Evolutionary conservation across 1,140 invertebrate genomes (phyloP).

Genomic region (Drosophila fuyamai): DNA sequence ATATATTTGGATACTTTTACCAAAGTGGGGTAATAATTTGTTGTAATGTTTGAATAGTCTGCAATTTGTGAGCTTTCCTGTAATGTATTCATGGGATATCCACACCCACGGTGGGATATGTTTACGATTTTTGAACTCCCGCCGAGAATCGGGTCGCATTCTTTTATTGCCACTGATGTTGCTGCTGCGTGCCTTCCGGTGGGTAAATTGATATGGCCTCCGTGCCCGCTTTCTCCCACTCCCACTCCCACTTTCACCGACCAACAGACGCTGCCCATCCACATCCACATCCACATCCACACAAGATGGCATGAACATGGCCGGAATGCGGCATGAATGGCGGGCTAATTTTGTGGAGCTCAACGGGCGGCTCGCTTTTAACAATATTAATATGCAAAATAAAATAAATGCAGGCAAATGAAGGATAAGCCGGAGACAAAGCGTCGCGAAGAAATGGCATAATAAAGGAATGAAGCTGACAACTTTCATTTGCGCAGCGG

Average conservation of each 20-base stretch:
- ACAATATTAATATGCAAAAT: constrained; percentile 80
- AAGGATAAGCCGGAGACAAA: constrained; percentile 56
- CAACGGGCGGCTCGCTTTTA: constrained; percentile 62
- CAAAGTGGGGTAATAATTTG: too few relatives aligned
- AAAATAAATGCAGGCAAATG: constrained; percentile 68
- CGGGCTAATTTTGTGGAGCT: constrained; percentile 76
- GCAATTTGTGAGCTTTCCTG: not conserved
- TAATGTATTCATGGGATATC: constrained; percentile 3
- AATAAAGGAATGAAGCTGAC: constrained; percentile 53
- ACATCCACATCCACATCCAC: not conserved
- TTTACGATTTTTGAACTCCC: constrained; percentile 63
- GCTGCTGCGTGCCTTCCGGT: constrained; percentile 67
- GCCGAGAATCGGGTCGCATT: constrained; percentile 20
- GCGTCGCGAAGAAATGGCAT: constrained; percentile 33
- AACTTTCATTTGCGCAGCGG: constrained; percentile 64
- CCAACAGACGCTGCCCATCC: not conserved
- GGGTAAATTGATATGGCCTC: constrained; percentile 71
- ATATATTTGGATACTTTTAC: too few relatives aligned
- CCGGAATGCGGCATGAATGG: constrained; percentile 62
- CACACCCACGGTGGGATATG: constrained; percentile 24
- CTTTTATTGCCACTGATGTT: constrained; percentile 46
- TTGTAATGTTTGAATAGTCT: not conserved
- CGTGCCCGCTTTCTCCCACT: not conserved
- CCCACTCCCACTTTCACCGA: not conserved
- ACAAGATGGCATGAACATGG: not conserved